phyloP scores from a whole-genome alignment of 2,888 invertebrate genomes.

The Bursaphelenchus okinawaensis region DNA sequence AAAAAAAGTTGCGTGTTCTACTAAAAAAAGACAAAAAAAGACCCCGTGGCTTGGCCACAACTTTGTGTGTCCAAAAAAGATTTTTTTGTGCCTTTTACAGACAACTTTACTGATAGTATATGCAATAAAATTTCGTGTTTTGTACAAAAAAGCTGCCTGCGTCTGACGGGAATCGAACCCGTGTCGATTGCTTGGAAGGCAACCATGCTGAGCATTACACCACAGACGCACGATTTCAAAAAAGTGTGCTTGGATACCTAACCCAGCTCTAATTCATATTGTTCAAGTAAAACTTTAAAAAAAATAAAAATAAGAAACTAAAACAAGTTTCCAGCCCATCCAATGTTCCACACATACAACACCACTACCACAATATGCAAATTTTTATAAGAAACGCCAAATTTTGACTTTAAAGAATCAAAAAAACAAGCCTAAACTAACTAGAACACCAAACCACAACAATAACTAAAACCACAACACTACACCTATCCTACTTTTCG shows the following conservation, averaged over 20 bases:
- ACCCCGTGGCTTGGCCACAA: no score
- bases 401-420: not conserved
- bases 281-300: not conserved
- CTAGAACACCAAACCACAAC: not conserved
- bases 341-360: no score
- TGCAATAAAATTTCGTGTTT: no score
- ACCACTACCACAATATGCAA: not conserved
- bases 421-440: not conserved
- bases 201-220: slow-evolving; percentile 14
- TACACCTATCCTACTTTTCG: slow-evolving; percentile 67
- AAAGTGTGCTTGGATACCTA: no score
- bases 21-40: no score
- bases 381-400: not conserved
- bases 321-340: no score
- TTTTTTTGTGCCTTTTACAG: no score
- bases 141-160: not conserved
- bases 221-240: slow-evolving; percentile 2
- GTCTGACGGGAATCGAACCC: slow-evolving; percentile 16
- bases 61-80: no score
- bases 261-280: no score
- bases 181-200: slow-evolving; percentile 13
- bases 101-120: no score
- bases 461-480: not conserved
- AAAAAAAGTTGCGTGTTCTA: not conserved
- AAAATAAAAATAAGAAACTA: not conserved